Evolutionary conservation across 2,797 vertebrate genomes (phyloP), one percentile per base, ranked within the genome.

Genomic region (Scarus forsteni): DNA sequence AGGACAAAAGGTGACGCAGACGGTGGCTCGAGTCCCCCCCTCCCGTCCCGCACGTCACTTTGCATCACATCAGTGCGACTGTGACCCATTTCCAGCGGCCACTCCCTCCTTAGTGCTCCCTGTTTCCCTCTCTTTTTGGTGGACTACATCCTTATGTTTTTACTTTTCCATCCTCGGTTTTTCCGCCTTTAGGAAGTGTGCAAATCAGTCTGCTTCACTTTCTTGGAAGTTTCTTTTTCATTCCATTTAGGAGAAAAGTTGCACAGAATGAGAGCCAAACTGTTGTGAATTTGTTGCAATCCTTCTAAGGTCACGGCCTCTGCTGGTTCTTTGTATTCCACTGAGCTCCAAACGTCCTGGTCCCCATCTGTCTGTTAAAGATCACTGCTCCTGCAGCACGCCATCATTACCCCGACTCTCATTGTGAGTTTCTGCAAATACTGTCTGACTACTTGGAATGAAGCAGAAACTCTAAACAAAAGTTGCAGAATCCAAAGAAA

Each of bases 71-170:
- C 92, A 92, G 66, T 16, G 61, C 66, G 50, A 61, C 82, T 77
- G 77, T 93, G 91, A 93, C 91, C 91, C 88, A 92, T 79, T 92
- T 92, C 80, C 79, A 84, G 49, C 57, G 3, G 74, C 81, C 87
- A 75, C 87, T 85, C 89, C 85, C 80, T 80, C 77, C 49, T 78
- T n/a, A 3, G 53, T 64, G 39, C 79, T 83, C 85, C 52, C 52
- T 1, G 63, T 70, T 79, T 76, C 66, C 65, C 36, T 18, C 69
- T 10, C 39, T 44, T 57, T 59, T 34, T 7, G 44, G 73, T 73
- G 75, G 14, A 69, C 62, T 60, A n/a, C 63, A 13, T 70, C 55
- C 35, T 35, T 60, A 56, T 16, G 49, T 61, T 67, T 43, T 15
- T 40, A 54, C 75, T 38, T 49, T 39, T 34, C 14, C 4, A 4